Conservation (phyloP, 2,797 vertebrate genomes). For the Cyclopterus lumpus region DNA sequence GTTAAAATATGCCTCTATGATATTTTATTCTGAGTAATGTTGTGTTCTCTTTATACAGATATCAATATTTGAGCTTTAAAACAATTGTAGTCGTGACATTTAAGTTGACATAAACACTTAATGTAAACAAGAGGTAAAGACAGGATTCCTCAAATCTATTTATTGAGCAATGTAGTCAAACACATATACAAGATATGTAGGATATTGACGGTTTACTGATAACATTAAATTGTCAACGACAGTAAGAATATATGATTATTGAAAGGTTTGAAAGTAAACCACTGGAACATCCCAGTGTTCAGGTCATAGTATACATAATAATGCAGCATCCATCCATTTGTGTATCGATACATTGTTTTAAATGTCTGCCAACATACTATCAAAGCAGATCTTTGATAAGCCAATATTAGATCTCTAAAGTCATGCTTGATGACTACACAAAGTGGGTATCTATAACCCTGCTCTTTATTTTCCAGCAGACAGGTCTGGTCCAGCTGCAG, state of each 20-base stretch:
- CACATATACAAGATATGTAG: neutral
- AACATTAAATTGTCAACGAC: neutral
- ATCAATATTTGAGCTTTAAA: constrained; percentile 3
- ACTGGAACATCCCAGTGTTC: neutral
- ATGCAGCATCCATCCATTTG: neutral
- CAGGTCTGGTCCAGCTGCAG: constrained; percentile 84
- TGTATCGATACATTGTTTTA: neutral
- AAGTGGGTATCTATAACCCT: constrained; percentile 6
- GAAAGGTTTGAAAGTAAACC: neutral
- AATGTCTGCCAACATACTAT: neutral
- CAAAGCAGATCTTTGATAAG: constrained; percentile 11
- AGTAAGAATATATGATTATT: neutral
- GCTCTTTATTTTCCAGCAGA: constrained; percentile 47
- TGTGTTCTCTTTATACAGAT: neutral
- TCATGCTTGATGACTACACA: neutral
- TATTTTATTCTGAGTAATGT: constrained; percentile 3
- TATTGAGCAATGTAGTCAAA: neutral
- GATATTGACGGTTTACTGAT: neutral
- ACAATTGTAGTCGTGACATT: neutral
- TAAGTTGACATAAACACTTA: neutral
- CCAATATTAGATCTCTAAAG: constrained; percentile 7
- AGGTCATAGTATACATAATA: neutral
- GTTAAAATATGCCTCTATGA: neutral
- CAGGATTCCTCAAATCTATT: neutral
- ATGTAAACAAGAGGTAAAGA: neutral